Conservation (phyloP, 2,797 vertebrate species). For the Urocyon cinereoargenteus region DNA sequence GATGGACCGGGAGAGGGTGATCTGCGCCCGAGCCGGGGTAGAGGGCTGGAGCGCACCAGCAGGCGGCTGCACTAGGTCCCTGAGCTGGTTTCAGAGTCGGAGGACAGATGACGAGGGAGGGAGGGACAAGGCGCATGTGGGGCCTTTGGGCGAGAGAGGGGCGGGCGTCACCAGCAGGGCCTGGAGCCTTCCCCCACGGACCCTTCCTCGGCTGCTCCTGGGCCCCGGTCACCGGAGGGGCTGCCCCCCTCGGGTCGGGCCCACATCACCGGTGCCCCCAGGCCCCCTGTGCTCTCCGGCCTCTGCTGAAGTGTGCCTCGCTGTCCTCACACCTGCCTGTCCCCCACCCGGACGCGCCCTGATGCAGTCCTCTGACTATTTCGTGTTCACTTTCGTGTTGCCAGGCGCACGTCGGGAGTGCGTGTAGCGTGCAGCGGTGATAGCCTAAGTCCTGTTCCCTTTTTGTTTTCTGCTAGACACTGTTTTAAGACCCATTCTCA, state of each 20-base stretch:
- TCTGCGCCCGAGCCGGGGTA: rapidly evolving
- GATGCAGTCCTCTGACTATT: rapidly evolving
- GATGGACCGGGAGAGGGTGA: rapidly evolving
- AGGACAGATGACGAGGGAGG: neutral
- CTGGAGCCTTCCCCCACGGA: rapidly evolving
- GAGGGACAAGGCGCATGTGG: rapidly evolving
- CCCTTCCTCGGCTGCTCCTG: rapidly evolving
- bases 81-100: neutral
- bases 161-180: rapidly evolving
- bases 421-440: rapidly evolving
- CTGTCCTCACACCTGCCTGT: neutral
- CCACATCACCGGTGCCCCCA: rapidly evolving
- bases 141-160: rapidly evolving
- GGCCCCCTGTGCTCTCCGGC: neutral
- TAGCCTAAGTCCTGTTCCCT: rapidly evolving
- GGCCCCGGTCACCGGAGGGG: neutral
- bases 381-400: too few relatives aligned
- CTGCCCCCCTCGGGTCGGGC: neutral
- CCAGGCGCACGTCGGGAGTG: neutral
- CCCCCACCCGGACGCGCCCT: rapidly evolving
- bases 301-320: neutral
- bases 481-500: rapidly evolving
- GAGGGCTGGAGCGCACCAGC: rapidly evolving
- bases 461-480: neutral
- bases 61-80: neutral